phyloP scores from a whole-genome alignment of 2,888 invertebrate genomes.

The Leistus spinibarbis region DNA sequence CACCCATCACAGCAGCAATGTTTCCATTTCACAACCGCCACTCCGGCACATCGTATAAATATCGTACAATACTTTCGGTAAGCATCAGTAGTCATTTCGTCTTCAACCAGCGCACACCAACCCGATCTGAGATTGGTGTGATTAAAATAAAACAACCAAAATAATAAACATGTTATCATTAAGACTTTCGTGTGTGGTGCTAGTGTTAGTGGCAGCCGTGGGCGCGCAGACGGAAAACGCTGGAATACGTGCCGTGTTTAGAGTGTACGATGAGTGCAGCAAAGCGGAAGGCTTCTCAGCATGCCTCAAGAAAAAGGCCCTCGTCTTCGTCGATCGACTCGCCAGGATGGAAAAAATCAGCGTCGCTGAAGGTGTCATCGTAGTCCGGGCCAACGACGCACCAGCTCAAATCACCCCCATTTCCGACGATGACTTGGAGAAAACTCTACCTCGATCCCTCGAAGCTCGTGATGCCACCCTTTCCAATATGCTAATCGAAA shows the following conservation, averaged over 20 bases:
- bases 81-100: conserved; percentile 52
- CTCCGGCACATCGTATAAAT: conserved; percentile 53
- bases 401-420: conserved; percentile 51
- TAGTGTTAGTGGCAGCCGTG: conserved; percentile 49
- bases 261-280: conserved; percentile 80
- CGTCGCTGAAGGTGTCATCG: conserved; percentile 70
- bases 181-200: conserved; percentile 42
- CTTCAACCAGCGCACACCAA: conserved; percentile 46
- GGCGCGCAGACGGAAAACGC: conserved; percentile 57
- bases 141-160: background rate
- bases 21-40: conserved; percentile 11
- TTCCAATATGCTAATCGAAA: conserved; percentile 72
- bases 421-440: conserved; percentile 73
- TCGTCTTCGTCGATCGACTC: conserved; percentile 77
- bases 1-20: conserved; percentile 24
- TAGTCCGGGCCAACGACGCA: conserved; percentile 62
- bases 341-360: conserved; percentile 70
- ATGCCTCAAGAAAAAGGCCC: conserved; percentile 82
- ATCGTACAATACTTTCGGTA: conserved; percentile 49
- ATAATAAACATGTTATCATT: background rate
- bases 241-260: conserved; percentile 69
- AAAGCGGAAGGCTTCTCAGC: conserved; percentile 71
- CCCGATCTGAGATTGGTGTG: background rate
- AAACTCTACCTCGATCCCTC: conserved; percentile 68
- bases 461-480: conserved; percentile 72